These are phyloP conservation scores for Caenorhabditis inopinata DNA, from an alignment of 1,140 invertebrate genomes.

Conservation along the genomic window DNA sequence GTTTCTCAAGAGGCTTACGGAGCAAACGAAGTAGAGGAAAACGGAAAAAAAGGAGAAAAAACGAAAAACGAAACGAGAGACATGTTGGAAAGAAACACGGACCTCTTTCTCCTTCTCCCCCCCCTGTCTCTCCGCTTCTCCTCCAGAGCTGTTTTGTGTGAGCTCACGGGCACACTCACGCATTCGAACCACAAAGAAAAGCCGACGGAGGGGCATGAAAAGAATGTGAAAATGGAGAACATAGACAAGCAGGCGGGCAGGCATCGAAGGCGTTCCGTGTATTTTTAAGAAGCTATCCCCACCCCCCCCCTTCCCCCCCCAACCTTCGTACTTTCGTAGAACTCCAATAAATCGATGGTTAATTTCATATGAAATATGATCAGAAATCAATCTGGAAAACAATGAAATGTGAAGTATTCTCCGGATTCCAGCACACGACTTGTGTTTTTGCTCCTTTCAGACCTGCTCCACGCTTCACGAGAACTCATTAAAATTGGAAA, in stretches of 20 bases:
- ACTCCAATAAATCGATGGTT: no score
- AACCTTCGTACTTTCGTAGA: no score
- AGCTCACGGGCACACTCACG: neutral
- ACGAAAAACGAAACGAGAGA: slow-evolving; percentile 26
- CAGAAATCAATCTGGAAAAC: no score
- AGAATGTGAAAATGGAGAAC: neutral
- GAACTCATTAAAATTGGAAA: neutral
- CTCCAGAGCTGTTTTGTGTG: neutral
- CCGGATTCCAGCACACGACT: neutral
- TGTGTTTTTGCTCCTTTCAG: neutral
- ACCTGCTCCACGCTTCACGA: neutral
- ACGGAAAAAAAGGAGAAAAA: neutral
- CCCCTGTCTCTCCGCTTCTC: neutral
- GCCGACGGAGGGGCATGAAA: neutral
- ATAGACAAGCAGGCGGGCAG: neutral
- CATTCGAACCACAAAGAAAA: neutral
- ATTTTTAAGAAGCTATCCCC: neutral
- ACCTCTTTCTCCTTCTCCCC: neutral
- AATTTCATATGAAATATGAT: no score
- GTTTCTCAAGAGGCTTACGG: neutral
- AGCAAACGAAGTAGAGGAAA: neutral
- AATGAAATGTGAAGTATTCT: neutral
- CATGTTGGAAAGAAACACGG: neutral
- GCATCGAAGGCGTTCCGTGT: neutral
- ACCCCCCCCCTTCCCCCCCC: no score